phyloP scores from a whole-genome alignment of 2,113 vertebrate species.

The Centropristis striata region DNA sequence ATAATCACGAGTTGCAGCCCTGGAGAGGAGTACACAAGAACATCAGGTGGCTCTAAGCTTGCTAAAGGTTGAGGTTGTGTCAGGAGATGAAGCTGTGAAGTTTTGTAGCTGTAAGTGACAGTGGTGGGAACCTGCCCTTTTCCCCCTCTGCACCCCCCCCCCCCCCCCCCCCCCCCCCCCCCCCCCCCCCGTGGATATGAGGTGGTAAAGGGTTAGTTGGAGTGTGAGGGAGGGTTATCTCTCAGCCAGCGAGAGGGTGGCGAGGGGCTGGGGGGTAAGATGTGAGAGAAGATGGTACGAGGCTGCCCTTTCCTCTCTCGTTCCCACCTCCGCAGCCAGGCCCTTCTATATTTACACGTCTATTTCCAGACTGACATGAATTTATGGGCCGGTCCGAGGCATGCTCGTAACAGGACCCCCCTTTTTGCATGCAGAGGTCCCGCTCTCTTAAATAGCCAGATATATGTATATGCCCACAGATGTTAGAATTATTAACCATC shows the following conservation, averaged over 20 bases:
- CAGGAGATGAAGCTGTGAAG: not conserved
- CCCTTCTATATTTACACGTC: constrained; percentile 79
- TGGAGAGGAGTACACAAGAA: not conserved
- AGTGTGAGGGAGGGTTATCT: constrained; percentile 38
- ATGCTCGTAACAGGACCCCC: constrained; percentile 73
- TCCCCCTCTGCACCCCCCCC: no score
- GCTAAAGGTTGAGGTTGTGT: not conserved
- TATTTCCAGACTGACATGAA: constrained; percentile 78
- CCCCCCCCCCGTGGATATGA: constrained; percentile 23
- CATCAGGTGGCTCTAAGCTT: not conserved
- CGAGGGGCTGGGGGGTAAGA: constrained; percentile 8
- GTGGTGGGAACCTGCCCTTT: constrained; percentile 58
- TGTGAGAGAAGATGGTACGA: constrained; percentile 38
- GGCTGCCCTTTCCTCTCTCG: constrained; percentile 65
- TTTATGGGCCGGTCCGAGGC: constrained; percentile 70
- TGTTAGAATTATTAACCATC: constrained; percentile 71
- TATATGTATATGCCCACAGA: constrained; percentile 58
- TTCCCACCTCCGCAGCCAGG: constrained; percentile 54
- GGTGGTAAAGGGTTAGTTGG: constrained; percentile 35
- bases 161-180: no score
- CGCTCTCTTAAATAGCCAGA: constrained; percentile 48
- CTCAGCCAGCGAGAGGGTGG: not conserved
- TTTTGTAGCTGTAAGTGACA: constrained; percentile 7
- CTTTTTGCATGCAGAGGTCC: constrained; percentile 36
- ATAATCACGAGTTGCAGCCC: no score